Base-by-base conservation (phyloP, 37 sponge, comb jelly and placozoan species). In the Lycopodina hypogea region DNA sequence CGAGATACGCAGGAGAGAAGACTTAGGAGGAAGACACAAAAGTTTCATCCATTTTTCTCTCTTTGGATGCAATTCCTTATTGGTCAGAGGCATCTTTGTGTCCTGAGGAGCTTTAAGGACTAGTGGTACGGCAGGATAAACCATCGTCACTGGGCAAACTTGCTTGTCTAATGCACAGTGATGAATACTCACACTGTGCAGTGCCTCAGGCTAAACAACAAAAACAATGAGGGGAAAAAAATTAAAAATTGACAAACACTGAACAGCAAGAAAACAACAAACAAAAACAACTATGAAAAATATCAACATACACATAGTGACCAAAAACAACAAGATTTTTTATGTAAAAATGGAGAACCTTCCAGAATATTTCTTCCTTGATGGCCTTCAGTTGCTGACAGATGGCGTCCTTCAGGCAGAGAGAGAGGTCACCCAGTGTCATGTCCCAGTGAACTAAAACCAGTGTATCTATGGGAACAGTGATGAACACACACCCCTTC, bases 71-170 rank as follows among this genome's bases (percentile, higher is more conserved):
- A 77, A 65, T 21, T 77, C 64, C 15, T 73, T 29, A 73, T 51
- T 53, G 74, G 42, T 76, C n/a, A 51, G n/a, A 22, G 60, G 6
- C 36, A 24, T 70, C 28, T 1, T 38, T 9, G 62, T 29, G 8
- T 39, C 42, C 1, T 60, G 7, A 9, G 30, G 15, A 4, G 11
- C 1, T 39, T 76, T 24, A 18, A 12, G 41, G 22, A 21, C 41
- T 29, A 69, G 50, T 28, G 84, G 72, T 4, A 21, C 74, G 56
- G 74, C 34, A 28, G 84, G 89, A 56, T 84, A 84, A 40, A 79
- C 53, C 19, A 89, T 37, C 1, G 89, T 83, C 30, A 89, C 52
- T 23, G 85, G 89, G 48, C 74, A 83, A 41, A 75, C 65, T 21
- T 83, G 85, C 37, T 39, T 67, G 45, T 69, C 69, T 11, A 83